A percentile compares a stretch with the other conserved stretches of the same genome.
Evolutionary conservation across 2,888 invertebrate species (phyloP).

Genomic region (Magallana nippona): DNA sequence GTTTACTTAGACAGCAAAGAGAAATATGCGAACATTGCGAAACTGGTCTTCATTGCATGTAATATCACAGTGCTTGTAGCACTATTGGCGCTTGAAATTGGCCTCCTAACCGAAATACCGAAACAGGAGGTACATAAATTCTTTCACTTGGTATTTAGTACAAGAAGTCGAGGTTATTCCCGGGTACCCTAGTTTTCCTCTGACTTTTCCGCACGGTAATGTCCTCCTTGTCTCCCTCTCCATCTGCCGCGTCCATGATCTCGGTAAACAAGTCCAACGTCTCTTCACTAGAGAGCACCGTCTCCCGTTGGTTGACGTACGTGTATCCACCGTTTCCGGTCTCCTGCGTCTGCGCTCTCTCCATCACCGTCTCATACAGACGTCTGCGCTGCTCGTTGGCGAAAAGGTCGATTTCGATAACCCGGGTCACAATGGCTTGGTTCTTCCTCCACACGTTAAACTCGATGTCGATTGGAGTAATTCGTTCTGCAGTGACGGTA

Average conservation of each 20-base stretch:
- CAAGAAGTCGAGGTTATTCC: slow-evolving; percentile 62
- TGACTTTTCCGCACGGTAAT: slow-evolving; percentile 63
- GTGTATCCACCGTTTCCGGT: slow-evolving; percentile 40
- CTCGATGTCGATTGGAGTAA: slow-evolving; percentile 76
- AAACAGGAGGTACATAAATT: background rate
- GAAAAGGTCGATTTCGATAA: slow-evolving; percentile 78
- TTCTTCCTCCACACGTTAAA: slow-evolving; percentile 79
- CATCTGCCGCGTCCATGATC: slow-evolving; percentile 76
- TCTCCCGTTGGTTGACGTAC: slow-evolving; percentile 56
- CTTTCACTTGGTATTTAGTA: slow-evolving; percentile 45
- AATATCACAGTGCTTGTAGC: background rate
- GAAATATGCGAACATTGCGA: background rate
- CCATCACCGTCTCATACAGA: slow-evolving; percentile 75
- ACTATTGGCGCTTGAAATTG: background rate
- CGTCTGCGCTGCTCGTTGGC: slow-evolving; percentile 76
- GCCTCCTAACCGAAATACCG: slow-evolving; percentile 16
- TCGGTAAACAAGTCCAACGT: slow-evolving; percentile 78
- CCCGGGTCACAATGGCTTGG: slow-evolving; percentile 77
- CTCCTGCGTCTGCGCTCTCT: slow-evolving; percentile 50
- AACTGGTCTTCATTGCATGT: background rate
- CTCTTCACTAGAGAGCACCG: slow-evolving; percentile 73
- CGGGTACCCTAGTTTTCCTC: slow-evolving; percentile 58
- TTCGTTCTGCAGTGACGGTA: slow-evolving; percentile 77
- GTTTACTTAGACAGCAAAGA: background rate
- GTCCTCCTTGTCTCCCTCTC: slow-evolving; percentile 72